Evolutionary conservation across 2,113 vertebrate genomes (phyloP).

Genomic region (Engystomops pustulosus): DNA sequence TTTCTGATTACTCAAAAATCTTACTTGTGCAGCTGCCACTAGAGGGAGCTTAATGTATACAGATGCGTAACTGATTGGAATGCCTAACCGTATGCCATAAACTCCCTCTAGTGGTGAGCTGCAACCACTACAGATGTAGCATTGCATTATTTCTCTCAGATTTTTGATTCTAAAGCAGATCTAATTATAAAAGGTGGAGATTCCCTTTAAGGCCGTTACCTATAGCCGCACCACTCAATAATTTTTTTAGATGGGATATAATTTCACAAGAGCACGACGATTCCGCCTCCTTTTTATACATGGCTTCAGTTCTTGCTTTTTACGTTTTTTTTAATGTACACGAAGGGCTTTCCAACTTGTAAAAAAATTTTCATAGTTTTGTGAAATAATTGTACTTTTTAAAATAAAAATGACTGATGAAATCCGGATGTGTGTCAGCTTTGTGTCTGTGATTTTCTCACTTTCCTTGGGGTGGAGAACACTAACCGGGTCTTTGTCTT

Average conservation of each 20-base stretch:
- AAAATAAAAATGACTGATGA: constrained; percentile 52
- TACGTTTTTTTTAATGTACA: constrained; percentile 41
- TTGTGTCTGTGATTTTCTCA: constrained; percentile 37
- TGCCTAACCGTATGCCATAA: too few species aligned
- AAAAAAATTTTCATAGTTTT: constrained; percentile 53
- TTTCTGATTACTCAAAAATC: too few species aligned
- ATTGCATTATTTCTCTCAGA: neutral
- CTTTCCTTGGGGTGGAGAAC: neutral
- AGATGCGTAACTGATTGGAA: too few species aligned
- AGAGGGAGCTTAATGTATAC: neutral
- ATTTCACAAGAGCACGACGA: constrained; percentile 2
- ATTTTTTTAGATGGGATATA: neutral
- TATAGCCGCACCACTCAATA: too few species aligned
- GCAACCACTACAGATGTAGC: neutral
- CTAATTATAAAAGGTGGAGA: neutral
- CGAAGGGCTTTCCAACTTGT: constrained; percentile 57
- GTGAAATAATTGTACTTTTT: constrained; percentile 56
- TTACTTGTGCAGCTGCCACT: neutral
- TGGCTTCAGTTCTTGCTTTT: constrained; percentile 9
- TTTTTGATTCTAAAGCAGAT: neutral
- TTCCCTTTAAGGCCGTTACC: neutral
- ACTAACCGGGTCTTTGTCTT: neutral
- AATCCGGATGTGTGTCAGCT: constrained; percentile 33
- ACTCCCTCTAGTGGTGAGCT: neutral
- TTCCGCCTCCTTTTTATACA: constrained; percentile 3